These are phyloP conservation scores for Synergus japonicus DNA, from an alignment of 2,888 invertebrate genomes.

Conservation along the genomic window DNA sequence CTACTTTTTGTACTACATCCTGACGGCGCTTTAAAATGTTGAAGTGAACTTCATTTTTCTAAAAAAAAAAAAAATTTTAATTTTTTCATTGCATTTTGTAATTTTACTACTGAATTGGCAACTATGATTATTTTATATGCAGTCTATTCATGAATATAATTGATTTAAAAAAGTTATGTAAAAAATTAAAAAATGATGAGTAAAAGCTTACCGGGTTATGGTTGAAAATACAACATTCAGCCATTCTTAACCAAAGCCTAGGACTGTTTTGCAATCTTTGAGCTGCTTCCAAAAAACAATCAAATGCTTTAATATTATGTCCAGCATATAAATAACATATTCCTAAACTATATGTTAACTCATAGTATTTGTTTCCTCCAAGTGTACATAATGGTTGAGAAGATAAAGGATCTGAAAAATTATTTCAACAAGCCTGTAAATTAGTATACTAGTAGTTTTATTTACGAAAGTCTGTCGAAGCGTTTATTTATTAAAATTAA, in stretches of 20 bases:
- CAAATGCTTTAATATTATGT: constrained; percentile 91
- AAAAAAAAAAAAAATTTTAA: constrained; percentile 56
- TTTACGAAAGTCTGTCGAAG: background rate
- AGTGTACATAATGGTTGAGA: constrained; percentile 82
- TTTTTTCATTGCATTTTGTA: background rate
- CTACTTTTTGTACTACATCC: constrained; percentile 81
- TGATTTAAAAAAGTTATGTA: background rate
- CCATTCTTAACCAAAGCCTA: constrained; percentile 93
- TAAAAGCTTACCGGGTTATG: constrained; percentile 80
- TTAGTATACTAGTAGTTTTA: no score
- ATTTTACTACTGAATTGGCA: background rate
- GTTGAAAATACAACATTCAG: constrained; percentile 92
- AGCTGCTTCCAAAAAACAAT: constrained; percentile 91
- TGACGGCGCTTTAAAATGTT: constrained; percentile 80
- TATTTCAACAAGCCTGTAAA: background rate
- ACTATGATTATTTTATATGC: background rate
- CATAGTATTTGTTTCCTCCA: constrained; percentile 82
- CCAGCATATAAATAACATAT: constrained; percentile 90
- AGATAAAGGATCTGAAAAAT: constrained; percentile 73
- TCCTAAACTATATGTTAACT: constrained; percentile 89
- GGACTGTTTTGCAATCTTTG: constrained; percentile 93
- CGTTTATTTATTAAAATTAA: no score
- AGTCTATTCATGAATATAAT: background rate
- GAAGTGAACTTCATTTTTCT: constrained; percentile 83
- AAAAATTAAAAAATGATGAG: background rate